Base-by-base conservation (phyloP, 2,888 invertebrate genomes). In the Atherix ibis region DNA sequence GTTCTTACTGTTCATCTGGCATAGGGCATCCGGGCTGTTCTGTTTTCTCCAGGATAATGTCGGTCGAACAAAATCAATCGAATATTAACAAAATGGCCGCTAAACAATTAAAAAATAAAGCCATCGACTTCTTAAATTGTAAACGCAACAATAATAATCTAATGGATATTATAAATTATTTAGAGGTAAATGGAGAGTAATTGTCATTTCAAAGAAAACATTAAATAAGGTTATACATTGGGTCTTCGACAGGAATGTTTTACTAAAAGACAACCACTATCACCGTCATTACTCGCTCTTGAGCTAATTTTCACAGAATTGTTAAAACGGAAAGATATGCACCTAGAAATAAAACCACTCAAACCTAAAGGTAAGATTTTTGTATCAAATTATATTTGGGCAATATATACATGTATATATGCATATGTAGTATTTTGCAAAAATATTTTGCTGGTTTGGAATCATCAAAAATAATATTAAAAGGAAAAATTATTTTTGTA, bases 301-400 rank as follows among this genome's bases (percentile, higher is more conserved):
- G 81, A 82, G 59, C 67, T 74, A 29, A 70, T 83, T 50, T 83
- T 82, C 51, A 65, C 67, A 15, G 74, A 73, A 49, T 54, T 82
- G 34, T 52, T 82, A 13, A 74, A 70, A 51, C 67, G 77, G 39
- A 68, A 70, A 24, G 73, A 75, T 45, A 68, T 81, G 66, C 64
- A 67, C 38, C 63, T 73, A 40, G 69, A 71, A 52, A 60, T 72
- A 31, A 54, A 67, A 16, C 71, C 73, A 28, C 50, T 73, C 39
- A 72, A 73, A 51, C 68, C 69, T 13, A 50, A 63, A 49, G 66
- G 70, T 68, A 54, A 49, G 41, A 28, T 6, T 10, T 2, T 16
- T 32, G n/a, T n/a, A n/a, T n/a, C n/a, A n/a, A n/a, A n/a, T n/a
- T n/a, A n/a, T n/a, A n/a, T n/a, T n/a, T n/a, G n/a, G n/a, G n/a